Evolutionary conservation across 1,140 invertebrate genomes (phyloP).

Genomic region (Arion vulgaris): DNA sequence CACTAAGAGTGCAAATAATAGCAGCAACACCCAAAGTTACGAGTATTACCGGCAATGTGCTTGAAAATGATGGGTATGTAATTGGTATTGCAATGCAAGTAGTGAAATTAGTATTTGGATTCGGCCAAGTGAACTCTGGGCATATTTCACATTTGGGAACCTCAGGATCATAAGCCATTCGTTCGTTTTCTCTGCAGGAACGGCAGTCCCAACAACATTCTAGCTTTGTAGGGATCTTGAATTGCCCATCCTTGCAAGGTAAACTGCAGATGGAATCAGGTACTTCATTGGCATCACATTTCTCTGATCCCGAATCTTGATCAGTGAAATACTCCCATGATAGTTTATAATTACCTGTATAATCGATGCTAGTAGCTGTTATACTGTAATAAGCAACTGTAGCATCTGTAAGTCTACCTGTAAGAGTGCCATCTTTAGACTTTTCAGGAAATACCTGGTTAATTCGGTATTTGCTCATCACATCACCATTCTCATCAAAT

Average conservation of each 20-base stretch:
- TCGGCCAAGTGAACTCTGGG: constrained; percentile 58
- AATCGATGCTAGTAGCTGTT: background rate
- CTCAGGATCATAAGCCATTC: constrained; percentile 36
- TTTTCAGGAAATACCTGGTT: constrained; percentile 30
- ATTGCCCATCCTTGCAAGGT: constrained; percentile 41
- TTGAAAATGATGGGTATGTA: constrained; percentile 24
- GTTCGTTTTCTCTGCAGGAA: constrained; percentile 46
- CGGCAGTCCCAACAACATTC: constrained; percentile 50
- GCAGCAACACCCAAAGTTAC: constrained; percentile 73
- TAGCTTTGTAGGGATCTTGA: constrained; percentile 40
- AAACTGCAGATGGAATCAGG: constrained; percentile 54
- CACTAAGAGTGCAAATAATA: constrained; percentile 63
- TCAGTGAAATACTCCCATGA: constrained; percentile 1
- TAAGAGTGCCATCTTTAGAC: background rate
- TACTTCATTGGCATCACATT: background rate
- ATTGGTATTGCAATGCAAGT: constrained; percentile 71
- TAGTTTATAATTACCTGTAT: background rate
- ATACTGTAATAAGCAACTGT: constrained; percentile 8
- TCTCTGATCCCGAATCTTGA: background rate
- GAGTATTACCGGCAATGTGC: constrained; percentile 72
- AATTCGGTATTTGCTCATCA: constrained; percentile 47
- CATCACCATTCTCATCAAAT: constrained; percentile 59
- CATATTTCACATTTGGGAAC: constrained; percentile 46
- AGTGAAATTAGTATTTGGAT: constrained; percentile 74
- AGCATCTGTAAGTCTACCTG: background rate